These are phyloP conservation scores for Otolemur crassicaudatus DNA, from an alignment of 2,797 vertebrate genomes.

Conservation along the genomic window DNA sequence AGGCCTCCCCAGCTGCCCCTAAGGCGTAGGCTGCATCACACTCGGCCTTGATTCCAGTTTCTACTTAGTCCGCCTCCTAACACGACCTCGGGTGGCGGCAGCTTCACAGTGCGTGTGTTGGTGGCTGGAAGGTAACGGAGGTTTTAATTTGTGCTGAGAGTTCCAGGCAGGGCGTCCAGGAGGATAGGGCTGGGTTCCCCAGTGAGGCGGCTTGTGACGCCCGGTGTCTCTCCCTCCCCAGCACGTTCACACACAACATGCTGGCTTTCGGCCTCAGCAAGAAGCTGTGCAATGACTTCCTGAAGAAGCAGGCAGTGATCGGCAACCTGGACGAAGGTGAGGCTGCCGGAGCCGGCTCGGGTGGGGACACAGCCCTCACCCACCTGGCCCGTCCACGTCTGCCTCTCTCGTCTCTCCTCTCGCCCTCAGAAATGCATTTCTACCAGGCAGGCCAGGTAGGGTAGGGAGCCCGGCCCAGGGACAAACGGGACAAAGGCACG, in stretches of 20 bases:
- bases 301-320: slow-evolving; percentile 98
- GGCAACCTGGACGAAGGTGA: slow-evolving; percentile 97
- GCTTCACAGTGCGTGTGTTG: accelerated
- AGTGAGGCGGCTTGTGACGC: not conserved
- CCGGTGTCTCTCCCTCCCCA: slow-evolving; percentile 79
- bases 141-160: not conserved
- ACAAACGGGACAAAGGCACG: not conserved
- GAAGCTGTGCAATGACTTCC: slow-evolving; percentile 96
- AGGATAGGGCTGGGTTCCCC: accelerated
- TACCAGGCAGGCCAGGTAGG: not conserved
- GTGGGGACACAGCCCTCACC: accelerated
- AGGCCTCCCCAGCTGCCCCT: not conserved
- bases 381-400: accelerated
- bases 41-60: not conserved
- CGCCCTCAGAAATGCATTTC: accelerated
- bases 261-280: slow-evolving; percentile 96
- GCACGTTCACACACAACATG: slow-evolving; percentile 99
- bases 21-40: accelerated
- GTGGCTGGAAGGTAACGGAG: not conserved
- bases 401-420: no score
- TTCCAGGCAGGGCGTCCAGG: accelerated
- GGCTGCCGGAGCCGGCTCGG: not conserved
- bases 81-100: accelerated
- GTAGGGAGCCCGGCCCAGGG: not conserved
- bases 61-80: accelerated